phyloP scores from a whole-genome alignment of 2,888 invertebrate species.

The Platycheirus albimanus region DNA sequence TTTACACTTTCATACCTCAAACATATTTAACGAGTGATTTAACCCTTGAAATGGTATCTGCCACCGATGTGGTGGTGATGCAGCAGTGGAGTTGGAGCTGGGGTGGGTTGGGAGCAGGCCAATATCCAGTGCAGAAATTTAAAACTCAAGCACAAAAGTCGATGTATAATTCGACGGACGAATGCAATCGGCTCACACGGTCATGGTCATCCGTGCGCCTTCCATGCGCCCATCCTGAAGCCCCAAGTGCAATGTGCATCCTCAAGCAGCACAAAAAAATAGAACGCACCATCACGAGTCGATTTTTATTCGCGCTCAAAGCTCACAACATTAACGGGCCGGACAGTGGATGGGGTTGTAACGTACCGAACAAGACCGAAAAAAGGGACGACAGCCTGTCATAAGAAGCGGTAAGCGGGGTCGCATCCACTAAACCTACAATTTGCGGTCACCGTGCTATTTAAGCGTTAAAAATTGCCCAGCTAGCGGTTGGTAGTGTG shows the following conservation, averaged over 20 bases:
- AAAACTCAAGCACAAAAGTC: constrained; percentile 68
- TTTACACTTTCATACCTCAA: constrained; percentile 74
- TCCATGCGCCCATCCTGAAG: constrained; percentile 28
- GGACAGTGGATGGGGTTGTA: constrained; percentile 46
- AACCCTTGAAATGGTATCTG: constrained; percentile 67
- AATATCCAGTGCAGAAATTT: constrained; percentile 53
- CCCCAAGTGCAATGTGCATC: constrained; percentile 64
- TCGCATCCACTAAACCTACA: constrained; percentile 73
- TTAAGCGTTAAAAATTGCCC: constrained; percentile 74
- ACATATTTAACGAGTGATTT: constrained; percentile 74
- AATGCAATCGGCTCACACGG: constrained; percentile 72
- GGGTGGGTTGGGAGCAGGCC: neutral
- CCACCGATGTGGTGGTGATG: constrained; percentile 38
- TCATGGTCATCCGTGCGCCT: constrained; percentile 65
- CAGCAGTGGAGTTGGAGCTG: neutral
- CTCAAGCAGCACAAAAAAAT: constrained; percentile 50
- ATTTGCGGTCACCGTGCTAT: constrained; percentile 74
- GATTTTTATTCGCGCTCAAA: constrained; percentile 64
- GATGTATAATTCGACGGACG: constrained; percentile 67
- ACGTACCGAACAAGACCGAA: constrained; percentile 17
- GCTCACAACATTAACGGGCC: constrained; percentile 60
- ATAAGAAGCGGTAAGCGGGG: constrained; percentile 70
- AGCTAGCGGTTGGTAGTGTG: constrained; percentile 59
- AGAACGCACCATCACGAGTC: constrained; percentile 53
- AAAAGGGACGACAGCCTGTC: constrained; percentile 27